These are phyloP conservation scores for Ramphastos sulfuratus DNA, from an alignment of 2,113 vertebrate species.

Conservation along the genomic window DNA sequence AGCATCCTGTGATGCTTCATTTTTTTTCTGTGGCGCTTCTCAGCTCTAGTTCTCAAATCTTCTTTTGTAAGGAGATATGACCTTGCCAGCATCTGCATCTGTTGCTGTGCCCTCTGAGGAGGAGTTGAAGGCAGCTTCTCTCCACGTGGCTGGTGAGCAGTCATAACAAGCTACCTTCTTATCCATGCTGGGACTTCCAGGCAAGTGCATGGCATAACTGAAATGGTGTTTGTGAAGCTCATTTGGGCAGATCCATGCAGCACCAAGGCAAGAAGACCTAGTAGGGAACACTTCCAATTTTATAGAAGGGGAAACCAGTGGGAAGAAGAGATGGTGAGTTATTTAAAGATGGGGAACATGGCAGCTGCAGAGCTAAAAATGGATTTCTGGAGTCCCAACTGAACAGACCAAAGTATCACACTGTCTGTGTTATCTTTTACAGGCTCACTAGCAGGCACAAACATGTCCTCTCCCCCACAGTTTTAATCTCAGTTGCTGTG, in stretches of 20 bases:
- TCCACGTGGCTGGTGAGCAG: not conserved
- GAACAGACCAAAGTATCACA: not conserved
- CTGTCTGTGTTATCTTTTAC: not conserved
- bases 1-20: not conserved
- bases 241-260: not conserved
- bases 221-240: not conserved
- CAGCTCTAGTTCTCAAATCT: not conserved
- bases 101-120: not conserved
- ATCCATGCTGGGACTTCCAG: not conserved
- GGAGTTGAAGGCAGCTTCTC: not conserved
- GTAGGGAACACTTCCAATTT: not conserved
- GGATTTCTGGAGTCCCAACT: not conserved
- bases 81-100: not conserved
- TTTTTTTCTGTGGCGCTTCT: not conserved
- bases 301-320: not conserved
- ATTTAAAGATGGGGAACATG: conserved; percentile 1
- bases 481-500: conserved; percentile 7
- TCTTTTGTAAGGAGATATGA: not conserved
- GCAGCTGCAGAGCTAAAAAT: not conserved
- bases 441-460: conserved; percentile 44
- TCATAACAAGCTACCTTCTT: not conserved
- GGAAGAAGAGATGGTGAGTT: not conserved
- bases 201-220: not conserved
- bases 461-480: conserved; percentile 7
- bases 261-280: not conserved